Conservation (phyloP, 2,797 vertebrate species). For the Pachyuromys duprasi region DNA sequence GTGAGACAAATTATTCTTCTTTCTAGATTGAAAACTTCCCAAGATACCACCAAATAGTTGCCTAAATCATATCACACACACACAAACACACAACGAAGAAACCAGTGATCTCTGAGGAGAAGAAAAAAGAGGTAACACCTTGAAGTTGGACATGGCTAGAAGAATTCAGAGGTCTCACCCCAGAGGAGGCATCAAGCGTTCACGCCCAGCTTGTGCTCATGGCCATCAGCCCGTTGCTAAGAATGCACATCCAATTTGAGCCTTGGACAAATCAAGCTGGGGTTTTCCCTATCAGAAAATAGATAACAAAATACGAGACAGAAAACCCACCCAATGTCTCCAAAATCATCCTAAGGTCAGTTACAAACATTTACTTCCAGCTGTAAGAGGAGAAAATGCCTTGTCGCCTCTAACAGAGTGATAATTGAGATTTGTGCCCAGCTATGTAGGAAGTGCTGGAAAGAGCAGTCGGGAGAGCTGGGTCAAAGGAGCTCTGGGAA, state of each 20-base stretch:
- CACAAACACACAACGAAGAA: background rate
- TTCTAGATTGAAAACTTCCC: slow-evolving; percentile 42
- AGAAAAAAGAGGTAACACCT: background rate
- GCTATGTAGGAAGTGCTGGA: background rate
- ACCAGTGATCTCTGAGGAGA: background rate
- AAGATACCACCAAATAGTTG: background rate
- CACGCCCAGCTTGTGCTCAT: background rate
- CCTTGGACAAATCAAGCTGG: background rate
- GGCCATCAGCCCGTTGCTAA: background rate
- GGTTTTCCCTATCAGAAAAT: slow-evolving; percentile 35
- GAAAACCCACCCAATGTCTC: background rate
- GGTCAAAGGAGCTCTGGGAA: slow-evolving; percentile 20
- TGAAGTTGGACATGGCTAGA: background rate
- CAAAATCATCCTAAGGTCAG: slow-evolving; percentile 24
- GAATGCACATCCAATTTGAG: background rate
- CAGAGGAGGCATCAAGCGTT: background rate
- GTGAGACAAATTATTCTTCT: slow-evolving; percentile 5
- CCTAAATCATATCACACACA: background rate
- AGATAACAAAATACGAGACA: slow-evolving; percentile 1
- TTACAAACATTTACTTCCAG: slow-evolving; percentile 1
- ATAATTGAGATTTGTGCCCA: slow-evolving; percentile 1
- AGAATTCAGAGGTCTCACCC: background rate
- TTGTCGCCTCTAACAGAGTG: background rate
- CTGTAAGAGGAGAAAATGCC: background rate
- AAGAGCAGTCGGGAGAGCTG: background rate